Conservation (phyloP, 1,140 invertebrate genomes). For the Bombus waltoni region DNA sequence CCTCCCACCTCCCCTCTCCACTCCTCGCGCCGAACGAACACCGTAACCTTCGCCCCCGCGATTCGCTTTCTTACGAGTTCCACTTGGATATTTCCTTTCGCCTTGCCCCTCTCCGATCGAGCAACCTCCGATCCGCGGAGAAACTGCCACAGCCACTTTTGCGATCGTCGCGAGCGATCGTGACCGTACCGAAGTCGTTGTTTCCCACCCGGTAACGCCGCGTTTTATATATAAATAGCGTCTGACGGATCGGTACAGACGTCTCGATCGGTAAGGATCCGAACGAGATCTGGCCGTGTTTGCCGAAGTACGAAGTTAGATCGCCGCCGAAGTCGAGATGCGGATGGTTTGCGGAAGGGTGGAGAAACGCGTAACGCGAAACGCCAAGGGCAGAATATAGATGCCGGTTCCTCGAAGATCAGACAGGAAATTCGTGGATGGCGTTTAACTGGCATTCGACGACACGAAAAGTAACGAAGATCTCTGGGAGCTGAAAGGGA, state of each 20-base stretch:
- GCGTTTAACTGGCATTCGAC: conserved; percentile 31
- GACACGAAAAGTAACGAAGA: conserved; percentile 49
- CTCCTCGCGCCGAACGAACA: neutral
- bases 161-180: neutral
- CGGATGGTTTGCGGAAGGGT: neutral
- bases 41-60: neutral
- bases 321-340: neutral
- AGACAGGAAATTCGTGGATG: conserved; percentile 30
- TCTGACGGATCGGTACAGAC: neutral
- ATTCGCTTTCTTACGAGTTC: conserved; percentile 50
- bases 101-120: neutral
- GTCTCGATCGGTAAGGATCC: neutral
- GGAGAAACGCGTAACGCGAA: neutral
- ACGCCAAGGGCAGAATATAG: neutral
- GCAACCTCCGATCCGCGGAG: neutral
- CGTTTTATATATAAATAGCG: conserved; percentile 30
- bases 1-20: neutral
- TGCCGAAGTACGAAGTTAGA: too few species aligned
- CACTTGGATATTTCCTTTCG: conserved; percentile 62
- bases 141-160: conserved; percentile 7
- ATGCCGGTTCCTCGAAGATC: conserved; percentile 31
- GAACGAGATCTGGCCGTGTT: neutral
- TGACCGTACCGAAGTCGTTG: neutral
- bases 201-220: neutral
- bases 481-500: conserved; percentile 43